These are phyloP conservation scores for Pogonocherus hispidulus DNA, from an alignment of 2,888 invertebrate genomes.

Conservation along the genomic window DNA sequence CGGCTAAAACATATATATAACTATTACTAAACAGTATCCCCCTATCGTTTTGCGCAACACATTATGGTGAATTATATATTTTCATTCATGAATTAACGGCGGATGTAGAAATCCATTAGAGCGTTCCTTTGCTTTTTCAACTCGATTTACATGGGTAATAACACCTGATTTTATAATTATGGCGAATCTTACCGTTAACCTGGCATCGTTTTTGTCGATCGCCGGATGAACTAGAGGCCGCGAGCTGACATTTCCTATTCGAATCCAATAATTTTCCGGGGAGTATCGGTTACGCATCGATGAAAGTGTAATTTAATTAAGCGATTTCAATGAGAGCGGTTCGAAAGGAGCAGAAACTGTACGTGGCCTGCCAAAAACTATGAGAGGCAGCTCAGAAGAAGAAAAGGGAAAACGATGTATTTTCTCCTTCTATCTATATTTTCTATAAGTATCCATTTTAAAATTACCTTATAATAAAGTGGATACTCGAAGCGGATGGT, in stretches of 20 bases:
- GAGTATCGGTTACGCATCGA: constrained; percentile 37
- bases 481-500: too few relatives aligned
- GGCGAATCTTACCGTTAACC: constrained; percentile 40
- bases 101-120: constrained; percentile 40
- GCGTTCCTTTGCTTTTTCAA: constrained; percentile 17
- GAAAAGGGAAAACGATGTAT: too few relatives aligned
- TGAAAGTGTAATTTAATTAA: constrained; percentile 41
- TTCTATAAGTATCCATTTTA: too few relatives aligned
- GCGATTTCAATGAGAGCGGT: constrained; percentile 33
- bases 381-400: too few relatives aligned
- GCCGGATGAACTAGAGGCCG: constrained; percentile 28
- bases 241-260: constrained; percentile 11
- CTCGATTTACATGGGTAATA: constrained; percentile 40
- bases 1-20: constrained; percentile 3
- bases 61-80: constrained; percentile 24
- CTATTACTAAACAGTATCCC: constrained; percentile 20
- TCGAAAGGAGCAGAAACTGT: neutral
- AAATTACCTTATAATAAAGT: too few relatives aligned
- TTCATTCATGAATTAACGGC: constrained; percentile 39
- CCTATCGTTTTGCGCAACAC: constrained; percentile 18
- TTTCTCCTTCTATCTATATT: too few relatives aligned
- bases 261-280: constrained; percentile 16
- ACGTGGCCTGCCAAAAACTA: too few relatives aligned
- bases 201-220: constrained; percentile 30
- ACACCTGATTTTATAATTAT: constrained; percentile 45